Base-by-base conservation (phyloP, 1,140 invertebrate species). In the Trichonephila clavata region DNA sequence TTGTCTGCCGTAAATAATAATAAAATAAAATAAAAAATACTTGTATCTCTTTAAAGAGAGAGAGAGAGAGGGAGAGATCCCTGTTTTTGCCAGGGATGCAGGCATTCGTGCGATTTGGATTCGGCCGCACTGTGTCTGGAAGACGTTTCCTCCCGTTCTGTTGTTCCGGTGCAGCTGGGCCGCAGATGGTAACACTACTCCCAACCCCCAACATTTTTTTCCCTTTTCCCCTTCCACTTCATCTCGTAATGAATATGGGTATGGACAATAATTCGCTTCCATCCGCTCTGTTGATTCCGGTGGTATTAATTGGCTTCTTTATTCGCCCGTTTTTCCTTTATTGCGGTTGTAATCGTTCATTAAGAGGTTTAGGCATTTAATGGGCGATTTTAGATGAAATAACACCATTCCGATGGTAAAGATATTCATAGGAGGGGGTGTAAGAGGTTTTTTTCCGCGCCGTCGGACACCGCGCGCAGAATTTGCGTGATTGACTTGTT, bases 141-240 rank as follows among this genome's bases (percentile, higher is more conserved):
- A 87, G 86, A 87, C 83, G 83, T 39, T 93, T 93, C 92, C 92
- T 93, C 59, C n/a, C 59, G 21, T 63, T 93, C 92, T 93, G 92
- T 93, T 81, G 92, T 88, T 88, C 77, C 65, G 90, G 57, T 43
- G 86, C 92, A 93, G 92, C 83, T 93, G 92, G 50, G 18, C 21
- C 65, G 68, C 86, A 93, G 92, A 93, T 93, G 92, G 92, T 43
- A 65, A 77, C 65, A 32, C 57, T 65, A 13, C 80, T 59, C 59
- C 77, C 0, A n/a, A 32, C 18, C 90, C 71, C 71, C 89, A 50
- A 50, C 50, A 1, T 50, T 50, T 39, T 50, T 50, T 50, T 50
- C 0, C 10, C 50, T 50, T 32, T 14, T 89, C 39, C 39, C 60
- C 60, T 39, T 84, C 43, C 81, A 84, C 50, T 84, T 57, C 81